These are phyloP conservation scores for Mesocentrotus franciscanus DNA, from an alignment of 53 echinoderm and acorn worm species.

Conservation along the genomic window DNA sequence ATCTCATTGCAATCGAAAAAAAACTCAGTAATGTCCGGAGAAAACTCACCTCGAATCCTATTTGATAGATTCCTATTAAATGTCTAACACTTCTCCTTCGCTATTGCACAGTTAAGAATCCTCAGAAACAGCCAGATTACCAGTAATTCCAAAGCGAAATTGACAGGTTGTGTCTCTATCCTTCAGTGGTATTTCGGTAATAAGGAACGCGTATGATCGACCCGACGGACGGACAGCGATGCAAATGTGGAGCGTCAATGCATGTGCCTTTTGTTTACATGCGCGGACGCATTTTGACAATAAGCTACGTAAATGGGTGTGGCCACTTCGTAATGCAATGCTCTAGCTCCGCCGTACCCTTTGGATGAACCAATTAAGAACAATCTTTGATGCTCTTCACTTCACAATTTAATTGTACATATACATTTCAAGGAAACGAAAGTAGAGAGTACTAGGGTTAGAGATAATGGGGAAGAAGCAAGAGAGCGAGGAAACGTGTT, in stretches of 20 bases:
- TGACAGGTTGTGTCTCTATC: background rate
- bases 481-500: too few relatives aligned
- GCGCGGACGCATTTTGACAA: slow-evolving; percentile 21
- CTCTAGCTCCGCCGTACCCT: background rate
- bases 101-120: background rate
- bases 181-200: background rate
- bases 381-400: too few relatives aligned
- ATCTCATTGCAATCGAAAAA: background rate
- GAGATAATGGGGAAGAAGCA: too few relatives aligned
- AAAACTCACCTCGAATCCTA: slow-evolving; percentile 20
- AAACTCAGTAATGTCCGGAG: background rate
- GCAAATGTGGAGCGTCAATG: background rate
- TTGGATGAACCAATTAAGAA: background rate
- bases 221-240: background rate
- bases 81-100: background rate
- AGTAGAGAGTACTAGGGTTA: too few relatives aligned
- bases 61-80: slow-evolving; percentile 28
- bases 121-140: background rate
- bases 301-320: slow-evolving; percentile 9
- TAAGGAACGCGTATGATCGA: background rate
- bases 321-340: background rate
- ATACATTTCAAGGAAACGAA: too few relatives aligned
- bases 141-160: background rate
- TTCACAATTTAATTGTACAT: too few relatives aligned
- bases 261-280: slow-evolving; percentile 8